These are phyloP conservation scores for Cephalopholis sonnerati DNA, from an alignment of 2,113 vertebrate genomes.

Conservation along the genomic window DNA sequence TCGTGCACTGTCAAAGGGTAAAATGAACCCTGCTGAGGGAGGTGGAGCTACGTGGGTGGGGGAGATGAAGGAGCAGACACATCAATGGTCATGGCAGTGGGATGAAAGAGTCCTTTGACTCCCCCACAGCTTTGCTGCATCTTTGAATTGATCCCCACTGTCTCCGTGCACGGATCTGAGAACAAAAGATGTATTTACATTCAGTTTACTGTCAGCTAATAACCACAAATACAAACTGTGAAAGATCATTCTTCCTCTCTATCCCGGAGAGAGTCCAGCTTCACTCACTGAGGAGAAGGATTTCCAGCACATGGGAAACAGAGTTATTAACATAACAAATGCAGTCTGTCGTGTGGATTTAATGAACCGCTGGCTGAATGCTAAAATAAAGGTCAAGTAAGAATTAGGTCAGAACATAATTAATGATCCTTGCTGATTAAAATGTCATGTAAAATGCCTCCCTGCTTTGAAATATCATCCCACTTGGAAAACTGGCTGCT, in stretches of 20 bases:
- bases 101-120: conserved; percentile 68
- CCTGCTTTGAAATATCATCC: neutral
- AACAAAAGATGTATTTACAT: conserved; percentile 44
- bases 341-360: conserved; percentile 20
- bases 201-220: conserved; percentile 8
- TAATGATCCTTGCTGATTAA: conserved; percentile 33
- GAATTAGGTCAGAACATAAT: conserved; percentile 43
- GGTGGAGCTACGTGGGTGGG: conserved; percentile 8
- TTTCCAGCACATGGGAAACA: conserved; percentile 32
- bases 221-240: conserved; percentile 18
- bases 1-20: neutral
- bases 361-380: conserved; percentile 44
- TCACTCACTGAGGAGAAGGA: conserved; percentile 8
- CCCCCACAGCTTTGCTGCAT: conserved; percentile 23
- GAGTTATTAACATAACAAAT: conserved; percentile 64
- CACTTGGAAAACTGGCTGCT: conserved; percentile 6
- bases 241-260: neutral
- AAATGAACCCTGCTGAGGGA: neutral
- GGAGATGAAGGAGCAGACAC: conserved; percentile 39
- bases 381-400: conserved; percentile 50
- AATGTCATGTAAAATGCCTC: conserved; percentile 48
- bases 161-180: conserved; percentile 9
- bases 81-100: conserved; percentile 41
- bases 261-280: neutral
- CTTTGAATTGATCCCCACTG: conserved; percentile 54